These are phyloP conservation scores for Tribolium castaneum DNA, from an alignment of 1,140 invertebrate genomes.

Conservation along the genomic window DNA sequence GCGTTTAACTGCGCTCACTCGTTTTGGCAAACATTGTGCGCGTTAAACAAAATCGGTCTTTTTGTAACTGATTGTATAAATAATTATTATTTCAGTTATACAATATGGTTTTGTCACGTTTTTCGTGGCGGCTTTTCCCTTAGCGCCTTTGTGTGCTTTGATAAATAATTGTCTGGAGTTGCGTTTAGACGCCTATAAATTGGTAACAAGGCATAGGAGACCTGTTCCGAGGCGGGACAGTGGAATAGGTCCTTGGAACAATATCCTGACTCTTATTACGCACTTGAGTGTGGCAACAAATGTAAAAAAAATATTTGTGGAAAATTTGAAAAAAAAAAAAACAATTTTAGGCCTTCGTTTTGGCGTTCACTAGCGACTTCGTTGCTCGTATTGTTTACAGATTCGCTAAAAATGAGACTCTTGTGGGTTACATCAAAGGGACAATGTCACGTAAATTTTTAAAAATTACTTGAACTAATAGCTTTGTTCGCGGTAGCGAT, in stretches of 20 bases:
- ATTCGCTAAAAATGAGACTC: not conserved
- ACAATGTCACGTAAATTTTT: not conserved
- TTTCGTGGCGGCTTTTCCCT: conserved; percentile 84
- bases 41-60: too few relatives aligned
- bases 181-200: conserved; percentile 81
- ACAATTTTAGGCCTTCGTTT: conserved; percentile 17
- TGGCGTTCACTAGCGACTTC: conserved; percentile 19
- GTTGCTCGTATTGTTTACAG: not conserved
- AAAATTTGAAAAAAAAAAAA: too few relatives aligned
- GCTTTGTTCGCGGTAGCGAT: too few relatives aligned
- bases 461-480: not conserved
- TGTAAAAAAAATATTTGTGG: too few relatives aligned
- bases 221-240: conserved; percentile 76
- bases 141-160: conserved; percentile 83
- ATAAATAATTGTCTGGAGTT: conserved; percentile 86
- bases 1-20: too few relatives aligned
- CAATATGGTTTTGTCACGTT: conserved; percentile 89
- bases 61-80: too few relatives aligned
- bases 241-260: conserved; percentile 67
- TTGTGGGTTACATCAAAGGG: conserved; percentile 2
- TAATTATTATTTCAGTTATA: conserved; percentile 58
- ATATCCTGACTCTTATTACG: not conserved
- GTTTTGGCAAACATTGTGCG: too few relatives aligned
- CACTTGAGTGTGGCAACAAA: not conserved
- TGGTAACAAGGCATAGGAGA: conserved; percentile 76